These are phyloP conservation scores for Patiria pectinifera DNA, from an alignment of 53 echinoderm and acorn worm genomes.

Conservation along the genomic window DNA sequence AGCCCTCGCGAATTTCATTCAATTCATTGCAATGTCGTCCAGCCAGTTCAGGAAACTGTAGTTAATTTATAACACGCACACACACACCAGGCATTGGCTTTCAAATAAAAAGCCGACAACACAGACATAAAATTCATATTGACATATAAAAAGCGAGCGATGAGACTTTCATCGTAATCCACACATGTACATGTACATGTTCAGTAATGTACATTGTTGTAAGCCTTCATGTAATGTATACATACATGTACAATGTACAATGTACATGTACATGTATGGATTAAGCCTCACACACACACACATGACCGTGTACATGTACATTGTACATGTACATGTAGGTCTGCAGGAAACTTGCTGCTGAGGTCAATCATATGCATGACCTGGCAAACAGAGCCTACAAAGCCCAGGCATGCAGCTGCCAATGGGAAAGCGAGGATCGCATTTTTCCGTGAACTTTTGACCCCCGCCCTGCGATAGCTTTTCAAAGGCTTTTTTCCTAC, in stretches of 20 bases:
- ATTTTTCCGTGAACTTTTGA: slow-evolving; percentile 47
- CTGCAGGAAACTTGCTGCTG: slow-evolving; percentile 48
- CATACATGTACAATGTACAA: background rate
- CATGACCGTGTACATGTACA: background rate
- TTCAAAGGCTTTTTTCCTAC: slow-evolving; percentile 24
- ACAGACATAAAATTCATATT: background rate
- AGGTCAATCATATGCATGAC: slow-evolving; percentile 61
- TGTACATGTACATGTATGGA: background rate
- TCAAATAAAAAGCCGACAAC: background rate
- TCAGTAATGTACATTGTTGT: background rate
- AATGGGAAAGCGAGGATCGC: slow-evolving; percentile 17
- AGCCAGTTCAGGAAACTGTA: background rate
- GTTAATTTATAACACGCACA: slow-evolving; percentile 39
- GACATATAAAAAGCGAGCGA: background rate
- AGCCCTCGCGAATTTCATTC: slow-evolving; percentile 9
- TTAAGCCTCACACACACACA: too few relatives aligned
- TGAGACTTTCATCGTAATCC: background rate
- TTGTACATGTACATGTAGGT: background rate
- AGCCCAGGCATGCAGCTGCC: slow-evolving; percentile 49
- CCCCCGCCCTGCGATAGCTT: slow-evolving; percentile 32
- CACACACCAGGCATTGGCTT: slow-evolving; percentile 2
- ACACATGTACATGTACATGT: slow-evolving; percentile 6
- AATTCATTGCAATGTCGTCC: background rate
- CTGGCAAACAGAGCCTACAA: slow-evolving; percentile 31
- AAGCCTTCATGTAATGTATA: too few relatives aligned